Evolutionary conservation across 2,888 invertebrate genomes (phyloP).

Genomic region (Caenorhabditis angaria): DNA sequence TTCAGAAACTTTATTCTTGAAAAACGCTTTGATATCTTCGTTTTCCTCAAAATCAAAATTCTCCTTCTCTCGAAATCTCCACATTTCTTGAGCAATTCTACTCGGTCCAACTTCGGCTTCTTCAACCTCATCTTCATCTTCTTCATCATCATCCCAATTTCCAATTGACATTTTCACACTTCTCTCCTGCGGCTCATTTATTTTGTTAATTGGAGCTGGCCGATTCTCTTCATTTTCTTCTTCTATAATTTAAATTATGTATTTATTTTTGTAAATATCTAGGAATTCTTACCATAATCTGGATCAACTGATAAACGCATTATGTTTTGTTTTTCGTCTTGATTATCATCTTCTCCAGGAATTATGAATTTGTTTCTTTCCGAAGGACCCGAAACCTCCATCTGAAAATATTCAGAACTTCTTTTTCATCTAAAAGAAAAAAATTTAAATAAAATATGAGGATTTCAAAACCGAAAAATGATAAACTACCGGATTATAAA

Average conservation of each 20-base stretch:
- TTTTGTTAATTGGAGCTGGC: background rate
- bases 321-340: background rate
- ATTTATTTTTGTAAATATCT: background rate
- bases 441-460: slow-evolving; percentile 5
- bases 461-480: background rate
- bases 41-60: slow-evolving; percentile 18
- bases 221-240: background rate
- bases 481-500: too few relatives aligned
- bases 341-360: slow-evolving; percentile 3
- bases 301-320: slow-evolving; percentile 32
- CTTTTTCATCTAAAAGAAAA: too few relatives aligned
- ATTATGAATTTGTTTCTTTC: slow-evolving; percentile 13
- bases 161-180: slow-evolving; percentile 56
- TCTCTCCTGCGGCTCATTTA: background rate
- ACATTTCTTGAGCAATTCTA: slow-evolving; percentile 11
- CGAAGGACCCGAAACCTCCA: slow-evolving; percentile 14
- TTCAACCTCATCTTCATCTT: slow-evolving; percentile 36
- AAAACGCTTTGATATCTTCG: slow-evolving; percentile 10
- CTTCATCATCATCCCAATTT: slow-evolving; percentile 39
- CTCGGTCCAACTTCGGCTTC: slow-evolving; percentile 15
- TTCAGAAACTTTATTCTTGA: slow-evolving; percentile 15
- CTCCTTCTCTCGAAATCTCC: slow-evolving; percentile 8
- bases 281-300: slow-evolving; percentile 15
- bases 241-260: background rate
- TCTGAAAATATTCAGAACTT: too few relatives aligned